Percentiles rank a stretch among this genome's conserved stretches.
Conservation (phyloP, 2,797 vertebrate genomes). For the Tachyglossus aculeatus region DNA sequence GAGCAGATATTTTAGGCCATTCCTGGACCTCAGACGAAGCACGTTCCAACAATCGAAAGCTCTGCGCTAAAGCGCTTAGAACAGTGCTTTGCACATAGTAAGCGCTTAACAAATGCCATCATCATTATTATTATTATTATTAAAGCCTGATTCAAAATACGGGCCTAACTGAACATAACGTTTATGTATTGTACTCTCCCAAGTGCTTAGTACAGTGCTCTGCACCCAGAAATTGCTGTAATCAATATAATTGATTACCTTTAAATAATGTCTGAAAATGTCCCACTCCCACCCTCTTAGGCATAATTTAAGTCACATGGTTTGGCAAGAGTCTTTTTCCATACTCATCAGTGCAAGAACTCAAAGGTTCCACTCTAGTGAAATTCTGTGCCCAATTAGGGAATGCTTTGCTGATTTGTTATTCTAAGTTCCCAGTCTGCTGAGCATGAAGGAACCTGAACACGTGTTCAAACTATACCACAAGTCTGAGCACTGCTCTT, state of each 20-base stretch:
- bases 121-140: too few relatives aligned
- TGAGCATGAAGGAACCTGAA: background rate
- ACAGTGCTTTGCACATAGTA: too few relatives aligned
- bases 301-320: background rate
- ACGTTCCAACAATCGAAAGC: background rate
- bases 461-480: background rate
- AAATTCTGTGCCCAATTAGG: background rate
- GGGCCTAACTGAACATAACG: background rate
- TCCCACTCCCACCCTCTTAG: background rate
- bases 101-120: too few relatives aligned
- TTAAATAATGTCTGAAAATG: background rate
- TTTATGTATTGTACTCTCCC: too few relatives aligned
- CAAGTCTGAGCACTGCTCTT: too few relatives aligned
- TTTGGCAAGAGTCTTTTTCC: background rate
- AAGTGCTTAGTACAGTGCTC: background rate
- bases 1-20: too few relatives aligned
- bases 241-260: too few relatives aligned
- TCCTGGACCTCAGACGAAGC: background rate
- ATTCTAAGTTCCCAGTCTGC: background rate
- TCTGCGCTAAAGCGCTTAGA: background rate
- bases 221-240: too few relatives aligned
- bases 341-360: background rate
- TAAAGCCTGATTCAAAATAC: background rate
- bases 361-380: background rate
- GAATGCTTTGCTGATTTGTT: background rate